Evolutionary conservation across 2,888 invertebrate species (phyloP).

Genomic region (Ditylenchus weischeri): DNA sequence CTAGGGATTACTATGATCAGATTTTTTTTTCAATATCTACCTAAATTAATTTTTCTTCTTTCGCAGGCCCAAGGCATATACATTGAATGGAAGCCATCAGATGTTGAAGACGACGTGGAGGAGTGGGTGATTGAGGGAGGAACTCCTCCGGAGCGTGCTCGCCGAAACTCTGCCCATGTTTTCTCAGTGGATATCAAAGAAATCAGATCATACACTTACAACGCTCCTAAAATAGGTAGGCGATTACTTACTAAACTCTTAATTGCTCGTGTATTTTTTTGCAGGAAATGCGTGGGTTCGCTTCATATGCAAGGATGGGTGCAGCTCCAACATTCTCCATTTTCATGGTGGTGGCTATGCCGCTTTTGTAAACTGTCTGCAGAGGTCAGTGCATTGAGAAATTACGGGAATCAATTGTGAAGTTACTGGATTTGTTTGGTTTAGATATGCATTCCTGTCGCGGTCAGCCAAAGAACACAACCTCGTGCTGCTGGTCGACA

Average conservation of each 20-base stretch:
- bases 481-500: constrained; percentile 70
- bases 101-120: constrained; percentile 27
- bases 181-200: constrained; percentile 56
- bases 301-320: constrained; percentile 72
- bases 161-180: constrained; percentile 18
- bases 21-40: too few relatives aligned
- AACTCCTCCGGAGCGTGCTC: neutral
- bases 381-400: constrained; percentile 1
- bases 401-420: neutral
- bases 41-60: constrained; percentile 7
- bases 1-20: too few relatives aligned
- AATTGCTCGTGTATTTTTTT: neutral
- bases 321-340: constrained; percentile 76
- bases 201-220: constrained; percentile 47
- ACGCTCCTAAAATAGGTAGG: constrained; percentile 44
- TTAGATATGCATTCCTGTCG: constrained; percentile 51
- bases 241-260: neutral
- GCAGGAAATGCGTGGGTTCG: constrained; percentile 41
- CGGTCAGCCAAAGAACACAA: constrained; percentile 72
- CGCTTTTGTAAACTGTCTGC: constrained; percentile 65
- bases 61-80: constrained; percentile 50
- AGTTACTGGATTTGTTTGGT: constrained; percentile 1
- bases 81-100: constrained; percentile 54
- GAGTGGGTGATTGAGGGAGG: constrained; percentile 42
- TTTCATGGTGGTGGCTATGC: constrained; percentile 84